Evolutionary conservation across 1,140 invertebrate genomes (phyloP).

Genomic region (Bombyx mandarina): DNA sequence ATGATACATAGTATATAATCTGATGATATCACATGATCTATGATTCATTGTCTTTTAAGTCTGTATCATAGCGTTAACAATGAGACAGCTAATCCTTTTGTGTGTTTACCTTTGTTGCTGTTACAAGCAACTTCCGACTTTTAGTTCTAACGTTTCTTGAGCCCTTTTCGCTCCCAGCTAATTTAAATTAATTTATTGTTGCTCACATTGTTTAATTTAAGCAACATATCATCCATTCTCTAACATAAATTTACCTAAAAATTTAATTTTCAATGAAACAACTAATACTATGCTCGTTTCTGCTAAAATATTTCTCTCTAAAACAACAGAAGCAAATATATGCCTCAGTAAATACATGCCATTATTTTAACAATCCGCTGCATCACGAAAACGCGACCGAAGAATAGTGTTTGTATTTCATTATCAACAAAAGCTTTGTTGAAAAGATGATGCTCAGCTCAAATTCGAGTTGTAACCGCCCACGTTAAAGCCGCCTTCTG

Average conservation of each 20-base stretch:
- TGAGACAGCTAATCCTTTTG: slow-evolving; percentile 39
- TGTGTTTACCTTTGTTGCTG: slow-evolving; percentile 45
- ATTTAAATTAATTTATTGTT: slow-evolving; percentile 63
- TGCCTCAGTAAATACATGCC: slow-evolving; percentile 20
- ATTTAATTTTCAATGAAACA: too few relatives aligned
- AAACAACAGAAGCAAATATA: not conserved
- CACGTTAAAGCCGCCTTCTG: slow-evolving; percentile 49
- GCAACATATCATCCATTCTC: too few relatives aligned
- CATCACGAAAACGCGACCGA: slow-evolving; percentile 41
- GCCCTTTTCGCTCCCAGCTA: slow-evolving; percentile 51
- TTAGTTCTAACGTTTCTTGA: slow-evolving; percentile 45
- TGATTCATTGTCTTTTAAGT: not conserved
- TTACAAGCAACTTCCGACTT: slow-evolving; percentile 47
- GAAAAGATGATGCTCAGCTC: slow-evolving; percentile 59
- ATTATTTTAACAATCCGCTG: slow-evolving; percentile 46
- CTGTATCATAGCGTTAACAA: slow-evolving; percentile 46
- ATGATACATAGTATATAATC: too few relatives aligned
- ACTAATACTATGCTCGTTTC: too few relatives aligned
- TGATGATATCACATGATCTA: not conserved
- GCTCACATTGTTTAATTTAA: slow-evolving; percentile 17
- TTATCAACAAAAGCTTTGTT: slow-evolving; percentile 64
- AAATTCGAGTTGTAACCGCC: slow-evolving; percentile 53
- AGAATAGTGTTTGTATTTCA: slow-evolving; percentile 66
- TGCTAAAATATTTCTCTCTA: too few relatives aligned
- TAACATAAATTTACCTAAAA: too few relatives aligned